Conservation (phyloP, 1,140 invertebrate genomes). For the Heliconius himera region DNA sequence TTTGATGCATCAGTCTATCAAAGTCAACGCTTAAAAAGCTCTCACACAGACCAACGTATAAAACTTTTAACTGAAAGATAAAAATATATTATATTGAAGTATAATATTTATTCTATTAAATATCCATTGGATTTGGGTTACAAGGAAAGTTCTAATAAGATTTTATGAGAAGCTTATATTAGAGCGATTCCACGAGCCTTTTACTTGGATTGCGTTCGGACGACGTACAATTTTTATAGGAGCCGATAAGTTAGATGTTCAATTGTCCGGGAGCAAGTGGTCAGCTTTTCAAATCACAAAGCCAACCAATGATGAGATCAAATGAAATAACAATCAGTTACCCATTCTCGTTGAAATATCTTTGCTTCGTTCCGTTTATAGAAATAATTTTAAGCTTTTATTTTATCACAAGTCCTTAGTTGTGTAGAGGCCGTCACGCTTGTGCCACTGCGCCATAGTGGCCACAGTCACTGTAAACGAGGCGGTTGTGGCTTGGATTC, state of each 20-base stretch:
- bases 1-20: not conserved
- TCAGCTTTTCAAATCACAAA: constrained; percentile 31
- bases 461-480: no score
- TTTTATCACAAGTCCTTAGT: not conserved
- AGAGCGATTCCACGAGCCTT: constrained; percentile 44
- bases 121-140: constrained; percentile 12
- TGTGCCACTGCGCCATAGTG: no score
- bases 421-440: not conserved
- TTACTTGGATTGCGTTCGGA: constrained; percentile 48
- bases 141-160: constrained; percentile 33
- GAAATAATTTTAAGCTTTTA: not conserved
- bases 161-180: constrained; percentile 50
- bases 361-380: not conserved
- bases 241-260: constrained; percentile 62
- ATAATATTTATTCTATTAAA: constrained; percentile 19
- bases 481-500: no score
- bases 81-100: not conserved
- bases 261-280: constrained; percentile 71
- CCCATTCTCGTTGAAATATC: constrained; percentile 4
- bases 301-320: constrained; percentile 33
- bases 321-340: constrained; percentile 31
- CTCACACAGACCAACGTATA: not conserved
- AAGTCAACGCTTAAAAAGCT: not conserved
- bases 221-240: constrained; percentile 60
- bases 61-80: not conserved